Evolutionary conservation across 2,888 invertebrate species (phyloP), one percentile per base, ranked within the genome.

Genomic region (Cheilosia scutellata): DNA sequence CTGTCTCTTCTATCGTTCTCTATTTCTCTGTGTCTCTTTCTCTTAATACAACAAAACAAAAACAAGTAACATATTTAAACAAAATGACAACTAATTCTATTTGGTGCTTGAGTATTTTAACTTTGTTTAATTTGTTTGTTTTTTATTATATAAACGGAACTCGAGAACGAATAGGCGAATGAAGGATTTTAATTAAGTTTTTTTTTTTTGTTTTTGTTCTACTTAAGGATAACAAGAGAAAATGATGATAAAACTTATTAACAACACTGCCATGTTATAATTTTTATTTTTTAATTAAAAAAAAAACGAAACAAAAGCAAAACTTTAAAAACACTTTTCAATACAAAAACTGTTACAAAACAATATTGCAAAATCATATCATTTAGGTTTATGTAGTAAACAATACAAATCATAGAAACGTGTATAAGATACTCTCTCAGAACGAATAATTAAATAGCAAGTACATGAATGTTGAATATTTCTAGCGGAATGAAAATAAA

Each of bases 281-380:
- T 86, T 77, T 75, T 47, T 68, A 58, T 70, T 70, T 47, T 78
- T 71, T 20, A 42, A 55, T 33, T 70, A 16, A 5, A 1, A 51
- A 27, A 63, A 62, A 7, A 7, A 0, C 40, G 55, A 47, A 11
- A 29, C 0, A 20, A 33, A 44, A 51, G 29, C 57, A 63, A 71
- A 55, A 57, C 16, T 42, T 37, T 42, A 51, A 49, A 72, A 70
- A 87, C 71, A 65, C 74, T 83, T 70, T 71, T 71, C 42, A 63
- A 40, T 31, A 60, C 27, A 66, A 57, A 63, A 65, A 78, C 75
- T 82, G 77, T 68, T 68, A 78, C 70, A 87, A 82, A 82, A 88
- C 80, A 86, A 83, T 78, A 87, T 83, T 87, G 82, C 87, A 87
- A 88, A 83, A 78, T 82, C 84, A 87, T 88, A 87, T 88, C 87